A percentile compares a stretch with the other conserved stretches of the same genome.
Conservation (phyloP, 2,113 vertebrate genomes). For the Onychostoma macrolepis region DNA sequence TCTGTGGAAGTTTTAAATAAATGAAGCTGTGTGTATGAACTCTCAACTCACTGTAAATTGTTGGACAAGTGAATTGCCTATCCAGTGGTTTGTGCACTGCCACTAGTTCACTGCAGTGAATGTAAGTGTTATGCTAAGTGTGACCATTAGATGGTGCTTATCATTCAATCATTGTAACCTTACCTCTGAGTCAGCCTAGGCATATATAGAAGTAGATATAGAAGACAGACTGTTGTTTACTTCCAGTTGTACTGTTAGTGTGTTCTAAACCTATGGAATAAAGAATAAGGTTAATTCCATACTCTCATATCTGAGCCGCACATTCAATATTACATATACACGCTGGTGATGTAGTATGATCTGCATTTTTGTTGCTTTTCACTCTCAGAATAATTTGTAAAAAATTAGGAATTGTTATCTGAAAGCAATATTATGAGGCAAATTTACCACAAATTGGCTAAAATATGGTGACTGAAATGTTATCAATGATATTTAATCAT, state of each 20-base stretch:
- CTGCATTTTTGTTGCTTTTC: background rate
- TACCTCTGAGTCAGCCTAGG: background rate
- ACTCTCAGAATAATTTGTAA: background rate
- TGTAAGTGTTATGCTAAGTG: background rate
- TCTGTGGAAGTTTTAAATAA: background rate
- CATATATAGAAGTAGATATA: conserved; percentile 12
- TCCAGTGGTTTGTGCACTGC: background rate
- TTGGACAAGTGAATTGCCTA: background rate
- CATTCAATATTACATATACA: background rate
- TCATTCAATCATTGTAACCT: background rate
- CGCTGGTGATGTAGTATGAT: background rate
- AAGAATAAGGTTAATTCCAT: background rate
- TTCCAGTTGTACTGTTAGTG: background rate
- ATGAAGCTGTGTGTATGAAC: background rate
- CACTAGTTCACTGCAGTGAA: background rate
- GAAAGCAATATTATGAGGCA: background rate
- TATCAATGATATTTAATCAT: background rate
- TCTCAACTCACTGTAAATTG: background rate
- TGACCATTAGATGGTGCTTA: conserved; percentile 5
- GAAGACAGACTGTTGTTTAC: background rate
- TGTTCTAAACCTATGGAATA: background rate
- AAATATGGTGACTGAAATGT: background rate
- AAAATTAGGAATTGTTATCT: background rate
- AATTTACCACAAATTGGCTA: background rate
- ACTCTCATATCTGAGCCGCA: background rate